These are phyloP conservation scores for Pachyrhynchus sulphureomaculatus DNA, from an alignment of 1,140 invertebrate species.

Conservation along the genomic window DNA sequence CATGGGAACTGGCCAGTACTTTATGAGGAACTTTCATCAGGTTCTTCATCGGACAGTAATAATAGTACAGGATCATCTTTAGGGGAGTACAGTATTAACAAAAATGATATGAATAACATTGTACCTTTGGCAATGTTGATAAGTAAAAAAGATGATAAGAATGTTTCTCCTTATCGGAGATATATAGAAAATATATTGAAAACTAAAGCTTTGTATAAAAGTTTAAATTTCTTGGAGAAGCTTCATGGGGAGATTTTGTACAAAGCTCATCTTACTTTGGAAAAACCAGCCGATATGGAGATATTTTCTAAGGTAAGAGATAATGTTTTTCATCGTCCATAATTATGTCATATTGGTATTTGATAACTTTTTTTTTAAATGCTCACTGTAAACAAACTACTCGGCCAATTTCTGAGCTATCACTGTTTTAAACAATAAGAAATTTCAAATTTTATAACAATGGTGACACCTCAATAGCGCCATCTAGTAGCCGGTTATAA, in stretches of 20 bases:
- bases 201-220: slow-evolving; percentile 79
- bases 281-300: slow-evolving; percentile 54
- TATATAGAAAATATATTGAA: slow-evolving; percentile 87
- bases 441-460: too few relatives aligned
- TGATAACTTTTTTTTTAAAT: too few relatives aligned
- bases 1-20: slow-evolving; percentile 36
- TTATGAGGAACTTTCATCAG: slow-evolving; percentile 24
- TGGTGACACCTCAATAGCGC: too few relatives aligned
- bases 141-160: slow-evolving; percentile 47
- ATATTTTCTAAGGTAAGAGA: slow-evolving; percentile 39
- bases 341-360: too few relatives aligned
- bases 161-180: slow-evolving; percentile 60
- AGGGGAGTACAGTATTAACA: slow-evolving; percentile 32
- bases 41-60: slow-evolving; percentile 43
- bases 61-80: slow-evolving; percentile 44
- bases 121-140: slow-evolving; percentile 51
- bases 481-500: too few relatives aligned
- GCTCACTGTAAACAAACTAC: too few relatives aligned
- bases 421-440: too few relatives aligned
- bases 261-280: slow-evolving; percentile 69
- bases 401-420: too few relatives aligned
- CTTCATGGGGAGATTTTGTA: slow-evolving; percentile 65
- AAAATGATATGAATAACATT: slow-evolving; percentile 49
- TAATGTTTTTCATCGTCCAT: too few relatives aligned
- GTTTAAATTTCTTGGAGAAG: slow-evolving; percentile 71